Evolutionary conservation across 2,888 invertebrate species (phyloP).

Genomic region (Merodon equestris): DNA sequence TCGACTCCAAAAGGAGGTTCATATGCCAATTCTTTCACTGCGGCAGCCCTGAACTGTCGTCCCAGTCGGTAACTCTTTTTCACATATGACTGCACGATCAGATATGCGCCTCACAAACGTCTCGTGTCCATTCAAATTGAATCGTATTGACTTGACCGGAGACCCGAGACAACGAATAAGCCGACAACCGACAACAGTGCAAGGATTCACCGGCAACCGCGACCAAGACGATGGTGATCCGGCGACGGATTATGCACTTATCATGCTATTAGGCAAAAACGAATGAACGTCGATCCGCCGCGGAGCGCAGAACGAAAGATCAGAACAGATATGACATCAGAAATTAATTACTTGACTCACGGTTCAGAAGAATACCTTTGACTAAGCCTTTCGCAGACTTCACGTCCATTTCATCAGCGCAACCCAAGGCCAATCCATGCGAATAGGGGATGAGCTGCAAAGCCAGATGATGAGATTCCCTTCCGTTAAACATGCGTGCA

Average conservation of each 20-base stretch:
- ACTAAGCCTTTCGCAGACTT: slow-evolving; percentile 23
- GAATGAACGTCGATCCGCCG: not conserved
- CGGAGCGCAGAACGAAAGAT: slow-evolving; percentile 6
- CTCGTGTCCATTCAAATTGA: slow-evolving; percentile 50
- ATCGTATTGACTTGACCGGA: slow-evolving; percentile 40
- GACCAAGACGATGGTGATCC: no score
- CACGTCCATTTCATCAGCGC: not conserved
- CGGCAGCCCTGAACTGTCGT: not conserved
- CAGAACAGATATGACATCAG: slow-evolving; percentile 55
- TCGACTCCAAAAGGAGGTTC: no score
- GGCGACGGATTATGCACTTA: slow-evolving; percentile 41
- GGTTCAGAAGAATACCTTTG: slow-evolving; percentile 18
- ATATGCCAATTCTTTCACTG: no score
- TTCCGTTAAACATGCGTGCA: slow-evolving; percentile 39
- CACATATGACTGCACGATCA: slow-evolving; percentile 48
- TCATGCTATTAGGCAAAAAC: slow-evolving; percentile 15
- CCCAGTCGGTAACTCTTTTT: slow-evolving; percentile 19
- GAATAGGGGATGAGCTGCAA: no score
- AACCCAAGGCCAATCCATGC: no score
- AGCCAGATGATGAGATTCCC: not conserved
- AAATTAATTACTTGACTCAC: slow-evolving; percentile 63
- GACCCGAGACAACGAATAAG: not conserved
- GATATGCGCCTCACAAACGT: slow-evolving; percentile 47
- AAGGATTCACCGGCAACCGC: not conserved
- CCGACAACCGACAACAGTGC: not conserved